These are phyloP conservation scores for Semnopithecus entellus DNA, from an alignment of 2,113 vertebrate genomes.

Conservation along the genomic window DNA sequence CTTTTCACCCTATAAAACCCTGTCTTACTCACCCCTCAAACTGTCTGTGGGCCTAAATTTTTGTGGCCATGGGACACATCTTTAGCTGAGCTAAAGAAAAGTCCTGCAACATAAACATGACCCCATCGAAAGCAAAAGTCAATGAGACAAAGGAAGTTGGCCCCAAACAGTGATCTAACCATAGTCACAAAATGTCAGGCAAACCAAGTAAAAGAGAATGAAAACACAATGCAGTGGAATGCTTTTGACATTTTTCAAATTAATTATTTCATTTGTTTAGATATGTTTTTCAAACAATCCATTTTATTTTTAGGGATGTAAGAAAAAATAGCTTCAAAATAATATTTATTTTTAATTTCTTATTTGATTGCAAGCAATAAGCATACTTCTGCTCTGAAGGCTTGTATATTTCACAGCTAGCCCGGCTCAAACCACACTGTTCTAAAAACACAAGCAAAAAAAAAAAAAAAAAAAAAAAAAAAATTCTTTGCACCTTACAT, in stretches of 20 bases:
- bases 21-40: too few relatives aligned
- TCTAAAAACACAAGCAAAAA: not conserved
- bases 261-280: not conserved
- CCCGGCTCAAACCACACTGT: not conserved
- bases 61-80: too few relatives aligned
- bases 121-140: not conserved
- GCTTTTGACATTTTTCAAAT: not conserved
- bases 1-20: too few relatives aligned
- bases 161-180: not conserved
- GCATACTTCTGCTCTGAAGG: not conserved
- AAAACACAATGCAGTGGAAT: not conserved
- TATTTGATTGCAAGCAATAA: not conserved
- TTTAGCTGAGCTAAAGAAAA: too few relatives aligned
- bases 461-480: not conserved
- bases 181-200: not conserved
- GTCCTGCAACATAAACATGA: not conserved
- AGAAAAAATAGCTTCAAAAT: not conserved
- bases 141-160: not conserved
- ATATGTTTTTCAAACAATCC: not conserved
- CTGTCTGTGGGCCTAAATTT: too few relatives aligned
- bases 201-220: not conserved
- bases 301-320: not conserved
- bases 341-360: slow-evolving; percentile 15
- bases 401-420: not conserved
- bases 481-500: not conserved